Base-by-base conservation (phyloP, 2,113 vertebrate genomes). In the Carassius auratus region DNA sequence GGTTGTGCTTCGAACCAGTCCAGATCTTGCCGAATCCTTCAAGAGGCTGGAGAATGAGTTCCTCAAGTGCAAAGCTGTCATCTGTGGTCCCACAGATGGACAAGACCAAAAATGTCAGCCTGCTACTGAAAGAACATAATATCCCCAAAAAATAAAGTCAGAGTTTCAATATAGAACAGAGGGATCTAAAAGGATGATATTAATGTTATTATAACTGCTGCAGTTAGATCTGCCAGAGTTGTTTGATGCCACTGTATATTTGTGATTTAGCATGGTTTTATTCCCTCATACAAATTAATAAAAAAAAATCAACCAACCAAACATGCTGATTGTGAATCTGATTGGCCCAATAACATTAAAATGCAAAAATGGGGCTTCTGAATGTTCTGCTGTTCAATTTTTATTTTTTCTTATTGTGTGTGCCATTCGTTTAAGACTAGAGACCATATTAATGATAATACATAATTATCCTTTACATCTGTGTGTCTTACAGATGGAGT, bases 1-100 rank as follows among this genome's bases (percentile, higher is more conserved):
- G 92, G 93, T 95, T 50, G 92, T 94, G 3, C 88, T 95, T 52
- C 92, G 94, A 23, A 96, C 95, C 81, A 92, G 92, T 88, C 96
- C 96, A 17, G 90, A 94, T 2, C 86, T 96, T 85, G 77, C 68
- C 7, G 90, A 86, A 8, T 91, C 93, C 23, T 81, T 96, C 92
- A 90, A 55, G 84, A 89, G 62, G 4, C 89, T 97, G 87, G 89
- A 96, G 50, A 92, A 94, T 0, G 94, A 92, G 15, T 94, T 93
- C 71, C 83, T 91, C 12, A 90, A 84, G 26, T 98, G 96, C 93
- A 96, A 91, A 89, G 90, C 92, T 73, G 93, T 94, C 79, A 66
- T 97, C 8, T 90, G 36, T n/a, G 59, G 48, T 50, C 45, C 45
- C 45, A 50, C 33, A 36, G 62, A 45, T 42, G 45, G 33, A 36